Percentiles rank a stretch among this genome's conserved stretches.
Conservation (phyloP, 2,113 vertebrate genomes). For the Rousettus leschenaultii region DNA sequence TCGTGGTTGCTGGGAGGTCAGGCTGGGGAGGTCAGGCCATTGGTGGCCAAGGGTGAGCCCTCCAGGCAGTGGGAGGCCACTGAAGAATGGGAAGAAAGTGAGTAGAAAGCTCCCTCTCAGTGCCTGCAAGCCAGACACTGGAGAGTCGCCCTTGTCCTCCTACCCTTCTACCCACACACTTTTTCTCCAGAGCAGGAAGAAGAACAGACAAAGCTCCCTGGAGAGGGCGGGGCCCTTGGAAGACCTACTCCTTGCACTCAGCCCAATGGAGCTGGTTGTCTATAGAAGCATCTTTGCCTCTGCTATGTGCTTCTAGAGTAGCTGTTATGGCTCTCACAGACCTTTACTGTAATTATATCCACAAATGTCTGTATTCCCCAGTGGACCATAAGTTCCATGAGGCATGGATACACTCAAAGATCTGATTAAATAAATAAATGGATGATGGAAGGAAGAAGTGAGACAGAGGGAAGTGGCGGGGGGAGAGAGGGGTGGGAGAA, state of each 20-base stretch:
- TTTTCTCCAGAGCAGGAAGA: neutral
- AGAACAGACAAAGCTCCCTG: neutral
- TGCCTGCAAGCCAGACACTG: neutral
- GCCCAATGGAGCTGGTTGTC: neutral
- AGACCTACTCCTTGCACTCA: neutral
- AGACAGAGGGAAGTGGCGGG: rapidly evolving
- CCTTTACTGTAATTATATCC: neutral
- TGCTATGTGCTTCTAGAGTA: neutral
- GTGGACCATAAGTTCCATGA: neutral
- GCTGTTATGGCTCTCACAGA: neutral
- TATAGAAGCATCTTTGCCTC: neutral
- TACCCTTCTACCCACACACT: neutral
- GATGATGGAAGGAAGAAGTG: neutral
- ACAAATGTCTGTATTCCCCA: neutral
- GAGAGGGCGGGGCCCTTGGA: neutral
- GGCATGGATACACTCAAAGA: neutral
- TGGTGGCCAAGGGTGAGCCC: neutral
- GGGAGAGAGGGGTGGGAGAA: neutral
- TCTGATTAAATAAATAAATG: neutral
- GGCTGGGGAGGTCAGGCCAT: neutral
- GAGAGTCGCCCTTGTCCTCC: neutral
- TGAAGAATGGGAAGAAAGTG: neutral
- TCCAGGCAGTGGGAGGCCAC: no score
- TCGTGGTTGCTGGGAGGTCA: neutral
- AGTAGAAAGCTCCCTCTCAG: neutral